Evolutionary conservation across 2,113 vertebrate species (phyloP).

Genomic region (Baryphthengus martii): DNA sequence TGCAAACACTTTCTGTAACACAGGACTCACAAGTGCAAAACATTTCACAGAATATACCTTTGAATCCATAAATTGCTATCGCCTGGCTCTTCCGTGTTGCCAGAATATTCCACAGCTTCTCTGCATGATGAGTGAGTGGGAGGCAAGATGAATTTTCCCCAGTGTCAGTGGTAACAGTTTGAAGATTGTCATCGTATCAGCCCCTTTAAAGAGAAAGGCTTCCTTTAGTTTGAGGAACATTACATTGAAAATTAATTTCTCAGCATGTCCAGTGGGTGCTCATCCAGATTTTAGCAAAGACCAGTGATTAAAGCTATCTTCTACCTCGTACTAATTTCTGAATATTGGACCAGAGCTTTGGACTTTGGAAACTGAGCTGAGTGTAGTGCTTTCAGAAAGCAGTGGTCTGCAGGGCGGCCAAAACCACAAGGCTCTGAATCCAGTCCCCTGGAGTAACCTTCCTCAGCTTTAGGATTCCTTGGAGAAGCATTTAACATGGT

Average conservation of each 20-base stretch:
- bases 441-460: neutral
- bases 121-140: neutral
- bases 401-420: neutral
- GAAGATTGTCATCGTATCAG: neutral
- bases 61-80: accelerated
- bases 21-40: neutral
- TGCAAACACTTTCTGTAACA: neutral
- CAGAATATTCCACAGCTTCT: neutral
- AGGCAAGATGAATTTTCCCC: neutral
- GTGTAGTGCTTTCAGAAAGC: neutral
- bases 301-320: neutral
- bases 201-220: neutral
- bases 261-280: neutral
- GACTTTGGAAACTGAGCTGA: neutral
- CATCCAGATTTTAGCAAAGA: neutral
- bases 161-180: too few relatives aligned
- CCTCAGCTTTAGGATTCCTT: neutral
- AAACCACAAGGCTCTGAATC: neutral
- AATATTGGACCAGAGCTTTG: neutral
- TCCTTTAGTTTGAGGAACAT: neutral
- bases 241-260: neutral
- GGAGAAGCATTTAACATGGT: neutral
- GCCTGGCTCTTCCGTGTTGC: neutral
- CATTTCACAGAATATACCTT: neutral
- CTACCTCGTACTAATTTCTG: neutral